Base-by-base conservation (phyloP, 2,797 vertebrate genomes). In the Coregonus ussuriensis region DNA sequence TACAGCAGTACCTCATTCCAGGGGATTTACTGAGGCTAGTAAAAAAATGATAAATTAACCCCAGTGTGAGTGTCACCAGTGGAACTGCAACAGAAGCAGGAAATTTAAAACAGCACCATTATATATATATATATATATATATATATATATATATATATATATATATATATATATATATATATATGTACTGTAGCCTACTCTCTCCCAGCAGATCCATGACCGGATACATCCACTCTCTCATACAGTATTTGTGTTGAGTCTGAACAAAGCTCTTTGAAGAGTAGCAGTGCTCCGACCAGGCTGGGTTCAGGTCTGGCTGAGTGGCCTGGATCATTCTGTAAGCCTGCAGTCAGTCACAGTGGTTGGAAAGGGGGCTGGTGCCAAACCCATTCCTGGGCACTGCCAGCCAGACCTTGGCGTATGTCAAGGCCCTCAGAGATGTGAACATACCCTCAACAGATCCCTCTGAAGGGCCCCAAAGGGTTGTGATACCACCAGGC, bases 351-450 rank as follows among this genome's bases (percentile, higher is more conserved):
- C 82, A 82, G 79, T 59, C 52, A 73, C 88, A 87, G 88, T 71
- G 88, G 86, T 88, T 79, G 86, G 90, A 91, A 91, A 91, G 62
- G 77, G 69, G 67, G 63, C 72, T 6, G 72, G 73, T 63, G 72
- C 82, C 75, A 83, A 77, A 77, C 79, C 86, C 82, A 74, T 83
- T 84, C 76, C 73, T 78, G 52, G 59, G 68, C 74, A 79, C 54
- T 83, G 78, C 86, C 86, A 88, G 74, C 76, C 81, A 81, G 84
- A 78, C 74, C 79, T 84, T 82, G 88, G 81, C 81, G 74, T 59
- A 53, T 59, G 69, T 75, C 18, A 70, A 71, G 29, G 74, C 69
- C 71, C 74, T 78, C 37, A 47, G 41, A 47, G 41, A 47, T 47
- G 41, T 47, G 41, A 47, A 47, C 41, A 47, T 47, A 47, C 14